These are phyloP conservation scores for Cecidostiba fungosa DNA, from an alignment of 2,888 invertebrate genomes.

Conservation along the genomic window DNA sequence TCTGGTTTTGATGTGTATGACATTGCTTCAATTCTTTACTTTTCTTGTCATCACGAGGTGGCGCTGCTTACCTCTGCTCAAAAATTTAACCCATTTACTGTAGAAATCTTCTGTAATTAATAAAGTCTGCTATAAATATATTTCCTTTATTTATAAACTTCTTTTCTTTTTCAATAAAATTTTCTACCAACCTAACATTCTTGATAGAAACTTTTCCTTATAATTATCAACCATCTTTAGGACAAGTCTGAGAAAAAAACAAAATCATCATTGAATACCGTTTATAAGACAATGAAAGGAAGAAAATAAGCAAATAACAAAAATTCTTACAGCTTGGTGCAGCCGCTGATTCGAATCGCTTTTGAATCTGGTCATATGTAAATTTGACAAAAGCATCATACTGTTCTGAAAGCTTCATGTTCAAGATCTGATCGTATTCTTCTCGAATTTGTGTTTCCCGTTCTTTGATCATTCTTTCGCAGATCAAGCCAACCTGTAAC, in stretches of 20 bases:
- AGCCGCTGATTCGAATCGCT: slow-evolving; percentile 78
- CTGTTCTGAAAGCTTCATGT: slow-evolving; percentile 97
- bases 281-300: not conserved
- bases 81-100: slow-evolving; percentile 73
- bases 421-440: slow-evolving; percentile 96
- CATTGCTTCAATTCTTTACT: slow-evolving; percentile 65
- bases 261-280: slow-evolving; percentile 11
- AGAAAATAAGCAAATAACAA: slow-evolving; percentile 15
- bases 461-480: slow-evolving; percentile 97
- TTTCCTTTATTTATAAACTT: not conserved
- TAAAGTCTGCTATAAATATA: slow-evolving; percentile 49
- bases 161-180: not conserved
- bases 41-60: slow-evolving; percentile 68
- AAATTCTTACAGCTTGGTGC: slow-evolving; percentile 78
- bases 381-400: slow-evolving; percentile 99
- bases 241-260: slow-evolving; percentile 76
- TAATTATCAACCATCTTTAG: slow-evolving; percentile 75
- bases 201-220: slow-evolving; percentile 75
- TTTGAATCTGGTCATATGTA: slow-evolving; percentile 98
- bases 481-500: slow-evolving; percentile 94
- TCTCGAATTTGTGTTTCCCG: slow-evolving; percentile 96
- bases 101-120: slow-evolving; percentile 76
- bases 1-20: slow-evolving; percentile 65
- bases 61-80: slow-evolving; percentile 69
- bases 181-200: slow-evolving; percentile 75